Conservation (phyloP, 2,113 vertebrate genomes). For the Channa argus region DNA sequence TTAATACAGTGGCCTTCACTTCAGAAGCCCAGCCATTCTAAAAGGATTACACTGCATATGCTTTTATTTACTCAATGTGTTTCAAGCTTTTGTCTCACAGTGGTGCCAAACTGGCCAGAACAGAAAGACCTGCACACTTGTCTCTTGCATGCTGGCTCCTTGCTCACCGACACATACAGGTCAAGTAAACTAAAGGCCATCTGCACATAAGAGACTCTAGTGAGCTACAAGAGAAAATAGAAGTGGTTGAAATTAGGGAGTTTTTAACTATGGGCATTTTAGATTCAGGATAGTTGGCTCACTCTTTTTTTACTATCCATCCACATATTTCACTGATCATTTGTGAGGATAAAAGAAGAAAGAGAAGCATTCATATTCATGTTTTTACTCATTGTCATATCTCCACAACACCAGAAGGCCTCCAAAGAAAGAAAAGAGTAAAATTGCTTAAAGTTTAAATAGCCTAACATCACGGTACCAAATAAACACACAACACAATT, state of each 20-base stretch:
- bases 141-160: not conserved
- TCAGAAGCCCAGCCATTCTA: conserved; percentile 59
- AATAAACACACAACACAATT: no score
- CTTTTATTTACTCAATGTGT: conserved; percentile 66
- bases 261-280: not conserved
- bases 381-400: not conserved
- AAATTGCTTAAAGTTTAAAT: no score
- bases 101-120: conserved; percentile 40
- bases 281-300: not conserved
- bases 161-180: conserved; percentile 19
- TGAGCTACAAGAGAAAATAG: not conserved
- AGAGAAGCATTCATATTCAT: not conserved
- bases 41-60: conserved; percentile 67
- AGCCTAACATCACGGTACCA: no score
- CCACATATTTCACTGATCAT: not conserved
- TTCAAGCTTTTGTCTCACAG: conserved; percentile 61
- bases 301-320: not conserved
- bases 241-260: conserved; percentile 13
- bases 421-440: not conserved
- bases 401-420: not conserved
- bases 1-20: conserved; percentile 57
- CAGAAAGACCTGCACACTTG: conserved; percentile 33
- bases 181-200: conserved; percentile 2
- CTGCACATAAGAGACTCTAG: conserved; percentile 18
- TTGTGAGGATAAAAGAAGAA: not conserved